These are phyloP conservation scores for Tangara arthus DNA, from an alignment of 2,797 vertebrate genomes.

Conservation along the genomic window DNA sequence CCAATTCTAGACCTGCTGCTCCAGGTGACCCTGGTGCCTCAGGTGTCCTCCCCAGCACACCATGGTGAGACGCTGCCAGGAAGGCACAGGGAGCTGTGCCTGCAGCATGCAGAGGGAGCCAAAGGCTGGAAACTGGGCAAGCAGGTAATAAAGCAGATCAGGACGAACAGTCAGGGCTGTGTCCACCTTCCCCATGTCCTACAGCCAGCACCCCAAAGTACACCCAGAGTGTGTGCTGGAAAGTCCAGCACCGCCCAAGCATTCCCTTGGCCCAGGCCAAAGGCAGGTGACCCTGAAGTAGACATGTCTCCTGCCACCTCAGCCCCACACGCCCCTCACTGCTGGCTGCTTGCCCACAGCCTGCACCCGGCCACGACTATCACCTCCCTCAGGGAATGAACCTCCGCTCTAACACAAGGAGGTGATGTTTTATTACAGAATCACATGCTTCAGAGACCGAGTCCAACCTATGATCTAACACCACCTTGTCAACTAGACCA, in stretches of 20 bases:
- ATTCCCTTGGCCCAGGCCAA: not conserved
- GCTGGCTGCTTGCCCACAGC: not conserved
- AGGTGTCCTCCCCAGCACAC: not conserved
- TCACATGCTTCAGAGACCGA: not conserved
- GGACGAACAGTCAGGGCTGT: fast-evolving
- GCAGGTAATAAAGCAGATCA: not conserved
- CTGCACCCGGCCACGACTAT: fast-evolving
- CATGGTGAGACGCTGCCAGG: fast-evolving
- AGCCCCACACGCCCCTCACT: not conserved
- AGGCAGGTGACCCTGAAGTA: not conserved
- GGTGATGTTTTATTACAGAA: not conserved
- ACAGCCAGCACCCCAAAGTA: too few species aligned
- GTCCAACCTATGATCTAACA: too few species aligned
- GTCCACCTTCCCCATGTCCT: too few species aligned
- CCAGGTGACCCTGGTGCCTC: not conserved
- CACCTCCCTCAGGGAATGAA: too few species aligned
- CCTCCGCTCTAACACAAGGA: fast-evolving
- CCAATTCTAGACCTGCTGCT: not conserved
- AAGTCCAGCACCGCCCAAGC: not conserved
- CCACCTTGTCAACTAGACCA: not conserved
- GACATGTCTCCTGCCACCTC: fast-evolving
- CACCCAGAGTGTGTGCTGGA: fast-evolving
- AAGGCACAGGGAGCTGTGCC: not conserved
- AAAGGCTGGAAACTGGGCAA: not conserved
- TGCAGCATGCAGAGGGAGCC: not conserved